phyloP scores from a whole-genome alignment of 2,797 vertebrate species.

The Tachyglossus aculeatus region DNA sequence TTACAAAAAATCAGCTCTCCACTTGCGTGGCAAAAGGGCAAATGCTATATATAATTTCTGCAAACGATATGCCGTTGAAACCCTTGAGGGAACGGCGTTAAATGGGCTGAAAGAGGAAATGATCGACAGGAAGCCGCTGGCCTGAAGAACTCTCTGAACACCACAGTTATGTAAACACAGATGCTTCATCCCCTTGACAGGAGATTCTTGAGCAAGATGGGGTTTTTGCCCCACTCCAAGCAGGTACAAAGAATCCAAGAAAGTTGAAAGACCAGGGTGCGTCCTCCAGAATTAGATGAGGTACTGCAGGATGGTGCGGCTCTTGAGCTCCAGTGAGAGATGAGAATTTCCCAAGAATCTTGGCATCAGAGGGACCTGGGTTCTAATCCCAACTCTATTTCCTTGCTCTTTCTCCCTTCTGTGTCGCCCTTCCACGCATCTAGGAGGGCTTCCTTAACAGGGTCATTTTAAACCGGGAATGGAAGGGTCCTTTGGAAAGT shows the following conservation, averaged over 20 bases:
- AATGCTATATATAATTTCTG: constrained; percentile 15
- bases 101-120: constrained; percentile 11
- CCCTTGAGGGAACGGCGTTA: constrained; percentile 14
- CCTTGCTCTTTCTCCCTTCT: too few species aligned
- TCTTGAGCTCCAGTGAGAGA: too few species aligned
- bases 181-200: background rate
- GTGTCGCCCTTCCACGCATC: too few species aligned
- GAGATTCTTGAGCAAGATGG: constrained; percentile 3
- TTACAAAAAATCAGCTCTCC: constrained; percentile 20
- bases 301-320: too few species aligned
- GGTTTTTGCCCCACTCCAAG: background rate
- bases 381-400: too few species aligned
- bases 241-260: background rate
- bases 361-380: too few species aligned
- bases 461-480: too few species aligned
- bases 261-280: background rate
- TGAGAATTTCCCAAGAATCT: too few species aligned
- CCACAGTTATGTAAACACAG: background rate
- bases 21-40: constrained; percentile 5
- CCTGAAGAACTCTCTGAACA: background rate
- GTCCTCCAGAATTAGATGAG: too few species aligned
- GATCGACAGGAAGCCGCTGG: background rate
- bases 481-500: too few species aligned
- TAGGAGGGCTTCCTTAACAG: too few species aligned
- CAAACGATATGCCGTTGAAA: background rate